Base-by-base conservation (phyloP, 2,113 vertebrate species). In the Bostrychus sinensis region DNA sequence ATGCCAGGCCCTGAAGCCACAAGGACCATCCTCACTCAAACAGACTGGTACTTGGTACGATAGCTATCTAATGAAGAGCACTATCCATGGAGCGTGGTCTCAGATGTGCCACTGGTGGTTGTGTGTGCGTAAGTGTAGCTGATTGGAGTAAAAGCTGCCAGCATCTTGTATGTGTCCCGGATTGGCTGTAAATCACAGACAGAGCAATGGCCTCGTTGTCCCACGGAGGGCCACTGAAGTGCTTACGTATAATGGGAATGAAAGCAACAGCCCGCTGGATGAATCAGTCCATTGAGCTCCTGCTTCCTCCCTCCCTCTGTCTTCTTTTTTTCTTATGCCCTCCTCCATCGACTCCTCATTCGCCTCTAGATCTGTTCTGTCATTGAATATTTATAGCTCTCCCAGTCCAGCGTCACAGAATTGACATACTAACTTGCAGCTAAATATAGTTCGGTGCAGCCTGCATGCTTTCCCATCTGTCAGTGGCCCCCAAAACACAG, bases 301-400 rank as follows among this genome's bases (percentile, higher is more conserved):
- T 73, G 50, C 71, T 72, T 70, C 69, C 76, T 72, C 83, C 45
- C 67, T 77, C 75, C 75, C 78, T 72, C 79, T 37, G 70, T 64
- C 61, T 76, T 80, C 70, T 41, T 45, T 70, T 75, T 59, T 70
- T 67, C 60, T 69, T 48, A 55, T 54, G 70, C 48, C 34, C 63
- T 66, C 66, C 41, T 66, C 51, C 62, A 43, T 77, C 67, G 66
- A 76, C 66, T 58, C 48, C 81, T 71, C 56, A 54, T 80, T 87
- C 28, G 66, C 78, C 68, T 78, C 82, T 71, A 77, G 83, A 86
- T 89, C 86, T 87, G 89, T 90, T 83, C 84, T 83, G 86, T 89
- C 85, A 88, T 81, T 56, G 85, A 88, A 82, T 93, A 91, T 90
- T 91, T 91, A 88, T 92, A 92, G 90, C 87, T 62, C 72, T 80